Evolutionary conservation across 1,140 invertebrate species (phyloP).

Genomic region (Vanessa tameamea): DNA sequence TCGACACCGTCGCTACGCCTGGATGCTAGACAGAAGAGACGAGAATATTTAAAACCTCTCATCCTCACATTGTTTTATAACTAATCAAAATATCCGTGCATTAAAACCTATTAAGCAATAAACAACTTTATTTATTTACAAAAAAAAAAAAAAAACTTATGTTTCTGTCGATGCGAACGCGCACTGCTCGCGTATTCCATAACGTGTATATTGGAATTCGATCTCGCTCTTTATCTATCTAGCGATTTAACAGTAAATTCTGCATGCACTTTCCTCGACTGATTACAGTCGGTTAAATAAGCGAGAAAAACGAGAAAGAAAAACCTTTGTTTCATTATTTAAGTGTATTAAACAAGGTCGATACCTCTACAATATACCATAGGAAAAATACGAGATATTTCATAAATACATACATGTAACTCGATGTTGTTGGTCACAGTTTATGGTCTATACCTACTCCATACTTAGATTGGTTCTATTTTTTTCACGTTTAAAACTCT

Average conservation of each 20-base stretch:
- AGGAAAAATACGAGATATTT: not conserved
- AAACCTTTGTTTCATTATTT: not conserved
- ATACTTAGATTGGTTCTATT: no score
- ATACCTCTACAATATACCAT: not conserved
- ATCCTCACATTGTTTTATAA: not conserved
- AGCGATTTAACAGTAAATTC: not conserved
- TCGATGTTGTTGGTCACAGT: no score
- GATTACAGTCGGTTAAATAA: not conserved
- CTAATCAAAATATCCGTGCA: constrained; percentile 8
- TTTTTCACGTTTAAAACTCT: no score
- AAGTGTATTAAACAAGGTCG: not conserved
- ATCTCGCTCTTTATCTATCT: not conserved
- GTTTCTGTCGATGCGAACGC: constrained; percentile 1
- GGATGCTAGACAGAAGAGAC: constrained; percentile 54
- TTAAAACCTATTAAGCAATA: not conserved
- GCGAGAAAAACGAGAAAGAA: not conserved
- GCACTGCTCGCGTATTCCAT: not conserved
- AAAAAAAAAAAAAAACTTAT: not conserved
- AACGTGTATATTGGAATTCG: not conserved
- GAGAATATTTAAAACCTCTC: constrained; percentile 4
- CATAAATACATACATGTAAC: no score
- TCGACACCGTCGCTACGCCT: constrained; percentile 65
- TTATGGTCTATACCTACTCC: no score
- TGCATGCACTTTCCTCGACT: constrained; percentile 2
- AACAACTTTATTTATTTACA: constrained; percentile 1